Base-by-base conservation (phyloP, 2,797 vertebrate genomes). In the Amniataba percoides region DNA sequence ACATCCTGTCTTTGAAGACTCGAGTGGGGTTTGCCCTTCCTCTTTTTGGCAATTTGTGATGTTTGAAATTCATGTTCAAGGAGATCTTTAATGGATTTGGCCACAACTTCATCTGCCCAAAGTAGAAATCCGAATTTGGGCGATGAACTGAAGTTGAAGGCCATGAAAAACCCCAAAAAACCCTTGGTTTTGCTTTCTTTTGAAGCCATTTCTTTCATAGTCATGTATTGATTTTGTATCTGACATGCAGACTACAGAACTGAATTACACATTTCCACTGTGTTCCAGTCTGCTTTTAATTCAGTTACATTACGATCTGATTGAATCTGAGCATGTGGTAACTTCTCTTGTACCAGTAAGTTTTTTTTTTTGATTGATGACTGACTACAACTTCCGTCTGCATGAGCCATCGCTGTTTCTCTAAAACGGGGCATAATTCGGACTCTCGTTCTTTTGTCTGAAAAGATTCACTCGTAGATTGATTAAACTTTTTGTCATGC, bases 391-490 rank as follows among this genome's bases (percentile, higher is more conserved):
- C 53, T 61, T 57, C 16, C 16, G 61, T 62, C 39, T 31, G 40
- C 59, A 39, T 0, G 7, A 18, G 52, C 60, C 45, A 23, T 60
- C 46, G 12, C 43, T 56, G n/a, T n/a, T 16, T 57, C 39, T 39
- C 34, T 68, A 18, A 61, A 71, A 39, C 49, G 1, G 34, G 39
- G 10, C 60, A 57, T 23, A 42, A 76, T 34, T 71, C 55, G 27
- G 53, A 36, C 40, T 56, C 43, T 36, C 5, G 19, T 66, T 75
- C 27, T 71, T 77, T 71, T 65, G 59, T 64, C 43, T 57, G 36
- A 74, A 78, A 61, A 57, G 18, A 73, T 81, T 76, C 31, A 52
- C 42, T 62, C 15, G 21, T 52, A 45, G 80, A 85, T 42, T 73
- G 48, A 83, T 78, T 58, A 12, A 67, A 78, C 36, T 21, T 78